phyloP scores from a whole-genome alignment of 2,888 invertebrate genomes.

The Trisateles emortualis region DNA sequence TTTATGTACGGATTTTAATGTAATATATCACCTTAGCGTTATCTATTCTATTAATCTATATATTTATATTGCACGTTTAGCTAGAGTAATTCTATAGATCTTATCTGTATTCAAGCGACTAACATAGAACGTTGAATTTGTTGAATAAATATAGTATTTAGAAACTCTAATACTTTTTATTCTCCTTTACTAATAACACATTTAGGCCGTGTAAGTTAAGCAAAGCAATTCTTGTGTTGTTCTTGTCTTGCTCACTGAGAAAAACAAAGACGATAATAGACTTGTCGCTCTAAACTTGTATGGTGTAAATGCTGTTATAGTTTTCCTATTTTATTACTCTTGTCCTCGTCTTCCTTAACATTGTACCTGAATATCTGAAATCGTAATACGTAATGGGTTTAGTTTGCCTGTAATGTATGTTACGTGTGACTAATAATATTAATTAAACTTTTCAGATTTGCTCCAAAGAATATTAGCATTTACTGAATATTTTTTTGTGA shows the following conservation, averaged over 20 bases:
- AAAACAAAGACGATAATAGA: not conserved
- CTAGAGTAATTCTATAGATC: constrained; percentile 41
- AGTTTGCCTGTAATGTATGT: constrained; percentile 10
- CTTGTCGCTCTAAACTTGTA: not conserved
- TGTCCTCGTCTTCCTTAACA: constrained; percentile 19
- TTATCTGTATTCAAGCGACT: constrained; percentile 49
- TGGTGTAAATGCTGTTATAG: constrained; percentile 12
- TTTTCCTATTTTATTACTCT: constrained; percentile 35
- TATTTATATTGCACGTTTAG: constrained; percentile 53
- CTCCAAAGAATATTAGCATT: constrained; percentile 84
- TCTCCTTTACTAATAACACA: constrained; percentile 25
- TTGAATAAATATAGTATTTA: constrained; percentile 59
- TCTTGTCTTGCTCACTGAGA: not conserved
- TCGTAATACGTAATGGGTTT: constrained; percentile 7
- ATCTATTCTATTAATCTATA: constrained; percentile 45
- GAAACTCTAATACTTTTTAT: constrained; percentile 45
- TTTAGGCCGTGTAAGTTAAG: not conserved
- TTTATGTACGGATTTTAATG: constrained; percentile 51
- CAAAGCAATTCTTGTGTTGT: not conserved
- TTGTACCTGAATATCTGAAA: constrained; percentile 15
- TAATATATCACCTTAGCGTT: constrained; percentile 46
- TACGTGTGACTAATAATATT: constrained; percentile 27
- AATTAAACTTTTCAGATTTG: constrained; percentile 78
- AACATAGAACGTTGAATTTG: constrained; percentile 41
- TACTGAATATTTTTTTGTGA: constrained; percentile 58